Evolutionary conservation across 2,888 invertebrate species (phyloP), one percentile per base, ranked within the genome.

Genomic region (Marronus borbonicus): DNA sequence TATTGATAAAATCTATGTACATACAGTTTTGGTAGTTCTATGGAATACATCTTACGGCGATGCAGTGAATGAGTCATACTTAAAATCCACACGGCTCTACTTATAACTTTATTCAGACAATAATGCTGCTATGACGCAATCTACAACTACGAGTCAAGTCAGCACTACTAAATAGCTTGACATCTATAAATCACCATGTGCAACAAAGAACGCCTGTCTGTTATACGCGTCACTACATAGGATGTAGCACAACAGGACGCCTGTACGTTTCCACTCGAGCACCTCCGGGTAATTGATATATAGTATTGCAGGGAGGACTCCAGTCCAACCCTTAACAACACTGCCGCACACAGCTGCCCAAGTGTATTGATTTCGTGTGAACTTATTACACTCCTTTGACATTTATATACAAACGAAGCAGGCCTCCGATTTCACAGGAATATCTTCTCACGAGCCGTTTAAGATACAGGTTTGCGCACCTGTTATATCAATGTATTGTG

Each of bases 211-310:
- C 39, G 39, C 4, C 36, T 58, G 39, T 58, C 20, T 20, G 39
- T 36, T 8, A 17, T 58, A 72, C 36, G 70, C 39, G 39, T 20
- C 58, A 72, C 39, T 55, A 39, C 10, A 39, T 3, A 36, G 20
- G 55, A 55, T n/a, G 20, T 3, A 4, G 14, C 28, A 50, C 52
- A 44, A 66, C n/a, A 39, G 52, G 20, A 44, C 44, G 28, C 20
- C 14, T n/a, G 24, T 49, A 17, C 70, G 20, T 72, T 36, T 72
- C 58, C 36, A 58, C 10, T 17, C 36, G 17, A 72, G 39, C 70
- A 55, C 36, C 70, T 50, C 24, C 77, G 58, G 31, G 58, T 86
- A 86, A 86, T 86, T 86, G 86, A 86, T 86, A 85, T 85, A 86
- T 85, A 81, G 84, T 85, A 81, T 85, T 84, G 82, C 82, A 81